A percentile compares a stretch with the other conserved stretches of the same genome.
phyloP scores from a whole-genome alignment of 2,888 invertebrate species.

The Xestoiulus laeticollis region DNA sequence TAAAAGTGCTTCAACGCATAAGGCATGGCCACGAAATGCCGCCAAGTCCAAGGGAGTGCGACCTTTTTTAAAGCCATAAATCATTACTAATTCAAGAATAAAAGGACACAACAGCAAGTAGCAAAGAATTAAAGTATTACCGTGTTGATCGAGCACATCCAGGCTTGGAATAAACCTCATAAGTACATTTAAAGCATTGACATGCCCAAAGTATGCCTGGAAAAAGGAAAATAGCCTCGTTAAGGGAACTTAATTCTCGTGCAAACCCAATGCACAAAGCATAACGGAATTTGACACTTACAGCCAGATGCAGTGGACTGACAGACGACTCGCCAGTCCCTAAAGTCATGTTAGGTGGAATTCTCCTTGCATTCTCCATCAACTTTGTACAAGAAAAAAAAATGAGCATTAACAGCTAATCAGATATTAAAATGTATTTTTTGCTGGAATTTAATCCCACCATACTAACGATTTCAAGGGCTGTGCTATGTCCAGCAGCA shows the following conservation, averaged over 20 bases:
- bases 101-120: background rate
- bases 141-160: constrained; percentile 52
- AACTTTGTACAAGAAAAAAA: constrained; percentile 59
- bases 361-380: constrained; percentile 52
- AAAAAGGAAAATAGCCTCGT: background rate
- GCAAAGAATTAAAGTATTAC: background rate
- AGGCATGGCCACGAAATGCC: constrained; percentile 69
- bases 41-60: constrained; percentile 72
- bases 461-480: constrained; percentile 66
- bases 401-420: background rate
- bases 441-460: background rate
- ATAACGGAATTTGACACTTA: constrained; percentile 59
- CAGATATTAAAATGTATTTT: background rate
- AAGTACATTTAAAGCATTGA: constrained; percentile 69
- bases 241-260: too few species aligned
- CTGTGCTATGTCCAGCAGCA: constrained; percentile 69
- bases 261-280: constrained; percentile 38
- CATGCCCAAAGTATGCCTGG: constrained; percentile 70
- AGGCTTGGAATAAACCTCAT: constrained; percentile 52
- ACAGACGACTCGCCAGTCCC: constrained; percentile 60
- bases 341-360: constrained; percentile 53
- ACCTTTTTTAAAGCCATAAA: constrained; percentile 56
- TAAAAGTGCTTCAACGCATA: constrained; percentile 70
- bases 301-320: constrained; percentile 71
- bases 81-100: background rate